Conservation (phyloP, 2,888 invertebrate species). For the Tetropium fuscum region DNA sequence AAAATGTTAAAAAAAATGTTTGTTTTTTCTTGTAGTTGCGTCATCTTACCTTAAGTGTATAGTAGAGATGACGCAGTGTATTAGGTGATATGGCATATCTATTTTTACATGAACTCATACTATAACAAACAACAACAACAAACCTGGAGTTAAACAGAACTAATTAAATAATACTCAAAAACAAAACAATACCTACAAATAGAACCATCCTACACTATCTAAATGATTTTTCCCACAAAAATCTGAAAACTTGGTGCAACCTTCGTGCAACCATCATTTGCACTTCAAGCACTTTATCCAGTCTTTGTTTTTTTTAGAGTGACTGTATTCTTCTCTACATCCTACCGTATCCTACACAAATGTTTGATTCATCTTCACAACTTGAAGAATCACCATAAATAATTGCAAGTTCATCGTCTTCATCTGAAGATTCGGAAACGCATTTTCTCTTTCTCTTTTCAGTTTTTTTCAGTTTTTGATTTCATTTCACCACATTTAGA, state of each 20-base stretch:
- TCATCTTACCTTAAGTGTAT: too few relatives aligned
- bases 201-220: too few relatives aligned
- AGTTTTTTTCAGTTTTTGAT: neutral
- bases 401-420: neutral
- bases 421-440: neutral
- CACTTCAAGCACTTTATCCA: neutral
- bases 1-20: too few relatives aligned
- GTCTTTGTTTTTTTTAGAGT: neutral
- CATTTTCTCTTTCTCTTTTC: neutral
- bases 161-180: too few relatives aligned
- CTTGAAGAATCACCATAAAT: neutral
- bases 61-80: too few relatives aligned
- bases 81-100: too few relatives aligned
- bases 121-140: too few relatives aligned
- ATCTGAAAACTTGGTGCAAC: neutral
- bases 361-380: neutral
- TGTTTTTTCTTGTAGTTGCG: too few relatives aligned
- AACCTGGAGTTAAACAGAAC: too few relatives aligned
- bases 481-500: neutral
- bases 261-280: neutral
- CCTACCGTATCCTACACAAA: neutral
- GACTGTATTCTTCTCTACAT: neutral
- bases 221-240: too few relatives aligned
- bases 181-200: too few relatives aligned
- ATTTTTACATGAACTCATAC: too few relatives aligned